These are phyloP conservation scores for Donacobius atricapilla DNA, from an alignment of 2,113 vertebrate genomes.

Conservation along the genomic window DNA sequence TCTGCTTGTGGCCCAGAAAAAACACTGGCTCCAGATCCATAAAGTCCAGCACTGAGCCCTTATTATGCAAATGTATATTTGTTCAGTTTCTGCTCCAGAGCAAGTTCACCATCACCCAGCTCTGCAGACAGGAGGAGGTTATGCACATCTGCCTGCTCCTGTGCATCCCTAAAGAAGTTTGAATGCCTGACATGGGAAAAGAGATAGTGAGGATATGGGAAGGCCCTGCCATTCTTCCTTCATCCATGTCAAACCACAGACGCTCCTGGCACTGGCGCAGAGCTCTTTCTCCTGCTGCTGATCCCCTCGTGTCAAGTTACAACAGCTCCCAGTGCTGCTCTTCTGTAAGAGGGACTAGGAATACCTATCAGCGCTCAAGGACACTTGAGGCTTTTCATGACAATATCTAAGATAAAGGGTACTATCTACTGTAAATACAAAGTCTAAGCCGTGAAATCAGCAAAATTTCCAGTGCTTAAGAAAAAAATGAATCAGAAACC, in stretches of 20 bases:
- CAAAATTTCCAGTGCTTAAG: background rate
- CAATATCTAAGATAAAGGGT: background rate
- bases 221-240: background rate
- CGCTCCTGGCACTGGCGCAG: accelerated
- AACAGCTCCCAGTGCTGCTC: background rate
- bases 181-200: background rate
- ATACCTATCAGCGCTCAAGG: background rate
- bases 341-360: background rate
- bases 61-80: background rate
- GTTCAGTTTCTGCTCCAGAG: background rate
- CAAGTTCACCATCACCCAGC: background rate
- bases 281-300: background rate
- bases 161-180: background rate
- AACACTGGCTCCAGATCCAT: background rate
- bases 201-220: background rate
- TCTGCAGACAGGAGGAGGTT: background rate
- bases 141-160: background rate
- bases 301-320: background rate
- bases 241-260: background rate
- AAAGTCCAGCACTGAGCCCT: background rate
- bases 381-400: background rate
- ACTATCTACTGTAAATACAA: background rate
- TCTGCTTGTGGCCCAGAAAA: background rate
- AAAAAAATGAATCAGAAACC: background rate
- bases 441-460: background rate